Base-by-base conservation (phyloP, 1,140 invertebrate species). In the Sogatella furcifera region DNA sequence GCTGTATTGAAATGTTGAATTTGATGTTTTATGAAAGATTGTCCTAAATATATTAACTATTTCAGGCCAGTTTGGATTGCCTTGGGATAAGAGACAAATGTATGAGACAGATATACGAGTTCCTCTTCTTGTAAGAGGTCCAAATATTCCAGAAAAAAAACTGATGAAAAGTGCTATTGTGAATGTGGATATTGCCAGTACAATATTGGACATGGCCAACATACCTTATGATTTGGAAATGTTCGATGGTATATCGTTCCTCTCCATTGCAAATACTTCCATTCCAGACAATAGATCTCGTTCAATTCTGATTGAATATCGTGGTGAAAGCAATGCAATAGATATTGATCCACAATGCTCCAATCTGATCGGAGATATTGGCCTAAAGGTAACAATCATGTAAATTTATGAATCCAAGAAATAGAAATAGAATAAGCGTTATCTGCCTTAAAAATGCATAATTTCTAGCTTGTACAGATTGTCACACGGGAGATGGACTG, bases 51-150 rank as follows among this genome's bases (percentile, higher is more conserved):
- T 19, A 13, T 49, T 10, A 2, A 11, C 21, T 11, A 19, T 49
- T 49, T 8, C 90, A 0, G 90, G 89, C 49, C 90, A 94, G 75
- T 92, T 92, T 72, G 83, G 85, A 21, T 79, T 92, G 74, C 85
- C 91, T 0, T 84, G 83, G 68, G 92, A 95, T 72, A 95, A 95
- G 70, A 77, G 92, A 19, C 89, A 92, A 65, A 85, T 88, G 0
- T 95, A 95, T 70, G 90, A 95, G 69, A 85, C 89, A 4, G 92
- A 95, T 69, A 88, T 92, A 34, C 78, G 81, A 67, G 82, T 95
- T 0, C 92, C 92, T 6, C 73, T 95, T 13, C 66, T 93, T 24
- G 81, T 95, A 4, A 74, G 83, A 61, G 91, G 92, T 19, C 91
- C 91, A 2, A 77, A 76, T 1, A 77, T 92, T 21, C 64, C 67